Evolutionary conservation across 1,140 invertebrate genomes (phyloP), one percentile per base, ranked within the genome.

Genomic region (Zaprionus inermis): DNA sequence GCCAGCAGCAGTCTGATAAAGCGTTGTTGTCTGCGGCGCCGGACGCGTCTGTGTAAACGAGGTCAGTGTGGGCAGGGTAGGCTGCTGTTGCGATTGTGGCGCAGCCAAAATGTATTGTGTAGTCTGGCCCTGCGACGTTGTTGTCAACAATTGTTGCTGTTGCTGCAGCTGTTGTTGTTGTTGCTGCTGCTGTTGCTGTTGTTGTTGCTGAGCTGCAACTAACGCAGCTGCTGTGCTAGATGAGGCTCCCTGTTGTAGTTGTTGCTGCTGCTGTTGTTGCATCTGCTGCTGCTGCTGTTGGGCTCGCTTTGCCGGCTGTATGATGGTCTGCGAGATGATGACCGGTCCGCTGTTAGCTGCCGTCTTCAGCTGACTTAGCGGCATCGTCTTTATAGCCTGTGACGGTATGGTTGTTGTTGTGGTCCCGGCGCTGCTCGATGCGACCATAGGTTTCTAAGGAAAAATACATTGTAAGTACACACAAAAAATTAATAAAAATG

Each of bases 301-400:
- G 10, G 93, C 75, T 4, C 89, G 78, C 63, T 92, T 92, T 6
- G 91, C 91, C 9, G 91, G 91, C 66, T 92, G 88, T 30, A 92
- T 92, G 32, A 92, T 91, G 55, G 91, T 92, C 54, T 91, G 90
- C 10, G 91, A 92, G 54, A 92, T 91, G 16, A 91, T 91, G 18
- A 91, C 84, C 11, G 91, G 91, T 0, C 90, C 90, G 58, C 91
- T 91, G 61, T 89, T 91, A 12, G 91, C 78, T 4, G 91, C 89
- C 51, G 79, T 82, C 61, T 92, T 92, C 5, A 92, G 36, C 54
- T 92, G 86, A 67, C 86, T 90, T n/a, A 92, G 28, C 34, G 86
- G 91, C 90, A 92, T 91, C n/a, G 79, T 88, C 56, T 90, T 91
- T 41, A 92, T 92, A 34, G 86, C 88, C 38, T 89, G 84, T 24